Evolutionary conservation across 2,888 invertebrate genomes (phyloP).

Genomic region (Cyclophora albipunctata): DNA sequence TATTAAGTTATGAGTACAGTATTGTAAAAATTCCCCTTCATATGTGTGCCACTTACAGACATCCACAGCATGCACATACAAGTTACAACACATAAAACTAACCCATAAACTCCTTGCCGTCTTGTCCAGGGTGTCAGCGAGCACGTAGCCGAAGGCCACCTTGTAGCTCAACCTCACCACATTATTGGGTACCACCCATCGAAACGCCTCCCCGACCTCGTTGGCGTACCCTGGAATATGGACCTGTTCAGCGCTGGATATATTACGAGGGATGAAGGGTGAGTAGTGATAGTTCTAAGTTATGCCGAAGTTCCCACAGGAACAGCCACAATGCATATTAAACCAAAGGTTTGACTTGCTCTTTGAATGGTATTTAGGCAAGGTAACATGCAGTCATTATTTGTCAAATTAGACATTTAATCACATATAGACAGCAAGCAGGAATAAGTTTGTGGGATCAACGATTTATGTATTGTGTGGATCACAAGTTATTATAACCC

Average conservation of each 20-base stretch:
- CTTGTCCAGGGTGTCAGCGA: conserved; percentile 91
- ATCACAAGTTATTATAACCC: too few relatives aligned
- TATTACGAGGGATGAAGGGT: conserved; percentile 59
- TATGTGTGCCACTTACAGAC: too few relatives aligned
- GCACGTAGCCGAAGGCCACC: conserved; percentile 87
- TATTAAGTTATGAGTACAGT: too few relatives aligned
- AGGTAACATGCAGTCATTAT: too few relatives aligned
- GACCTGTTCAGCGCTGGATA: conserved; percentile 64
- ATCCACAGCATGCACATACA: too few relatives aligned
- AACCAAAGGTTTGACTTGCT: neutral
- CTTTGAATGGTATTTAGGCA: too few relatives aligned
- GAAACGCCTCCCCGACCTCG: conserved; percentile 96
- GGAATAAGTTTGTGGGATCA: too few relatives aligned
- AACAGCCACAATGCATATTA: too few relatives aligned
- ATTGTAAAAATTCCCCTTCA: too few relatives aligned
- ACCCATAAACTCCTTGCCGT: conserved; percentile 78
- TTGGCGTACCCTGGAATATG: conserved; percentile 91
- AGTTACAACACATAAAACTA: conserved; percentile 12
- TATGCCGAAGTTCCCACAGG: neutral
- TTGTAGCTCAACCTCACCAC: conserved; percentile 86
- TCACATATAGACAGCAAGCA: too few relatives aligned
- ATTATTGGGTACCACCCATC: conserved; percentile 81
- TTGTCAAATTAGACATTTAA: too few relatives aligned
- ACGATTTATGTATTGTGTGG: too few relatives aligned
- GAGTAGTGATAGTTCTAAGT: conserved; percentile 17